Evolutionary conservation across 2,888 invertebrate genomes (phyloP), one percentile per base, ranked within the genome.

Genomic region (Lochmaea crataegi): DNA sequence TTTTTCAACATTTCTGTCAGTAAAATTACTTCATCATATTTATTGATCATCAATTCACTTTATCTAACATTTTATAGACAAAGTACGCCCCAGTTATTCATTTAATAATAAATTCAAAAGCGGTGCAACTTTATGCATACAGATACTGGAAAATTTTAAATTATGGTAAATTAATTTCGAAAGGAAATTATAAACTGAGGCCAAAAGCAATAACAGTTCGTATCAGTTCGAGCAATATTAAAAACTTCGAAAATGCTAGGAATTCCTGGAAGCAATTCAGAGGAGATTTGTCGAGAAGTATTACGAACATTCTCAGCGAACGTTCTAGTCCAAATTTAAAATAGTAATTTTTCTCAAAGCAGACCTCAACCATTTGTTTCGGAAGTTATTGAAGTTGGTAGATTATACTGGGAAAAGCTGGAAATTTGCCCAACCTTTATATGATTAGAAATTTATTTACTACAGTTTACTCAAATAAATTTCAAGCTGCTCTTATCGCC

Each of bases 401-500:
- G 76, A 76, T 76, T 76, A 74, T 73, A 69, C 65, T 48, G 63
- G 45, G 70, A 58, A 45, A 70, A 70, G 57, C 75, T 76, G 76
- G 76, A 76, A 76, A 71, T 71, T 41, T 76, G 76, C 76, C 76
- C 76, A 71, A 75, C 73, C 72, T 73, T 75, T 69, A 72, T 72
- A 75, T 71, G 75, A 76, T 76, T 75, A 75, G 73, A 71, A 76
- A 76, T 75, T 73, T 76, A 76, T 74, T 76, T 74, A 74, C 74
- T 75, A 65, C 65, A 66, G 69, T 71, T 18, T 67, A 58, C 67
- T 57, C 11, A 64, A 64, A 76, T 76, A 76, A 76, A 75, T 75
- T 70, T 66, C 48, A 16, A 58, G 32, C 69, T 12, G 63, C 66
- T 63, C 18, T 11, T n/a, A 63, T 63, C 38, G 26, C 12, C 26